Conservation (phyloP, 30 jellyfish, hydroid and myxozoan species). For the Phacellophora camtschatica region DNA sequence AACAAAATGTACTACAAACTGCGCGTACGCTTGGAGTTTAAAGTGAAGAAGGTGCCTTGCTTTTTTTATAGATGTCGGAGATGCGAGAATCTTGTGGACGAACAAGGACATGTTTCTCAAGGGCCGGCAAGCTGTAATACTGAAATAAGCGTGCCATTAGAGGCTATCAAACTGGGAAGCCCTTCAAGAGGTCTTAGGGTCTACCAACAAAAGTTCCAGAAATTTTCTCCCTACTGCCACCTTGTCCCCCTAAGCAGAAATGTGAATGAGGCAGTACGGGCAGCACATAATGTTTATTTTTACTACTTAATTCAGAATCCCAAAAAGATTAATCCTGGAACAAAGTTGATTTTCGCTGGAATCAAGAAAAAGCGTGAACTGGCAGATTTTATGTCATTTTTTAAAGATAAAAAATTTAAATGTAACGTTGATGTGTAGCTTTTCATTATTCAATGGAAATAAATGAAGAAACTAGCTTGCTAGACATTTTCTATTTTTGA, state of each 20-base stretch:
- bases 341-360: slow-evolving; percentile 31
- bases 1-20: slow-evolving; percentile 48
- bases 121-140: slow-evolving; percentile 48
- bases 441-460: too few species aligned
- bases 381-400: slow-evolving; percentile 11
- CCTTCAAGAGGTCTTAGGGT: not conserved
- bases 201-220: not conserved
- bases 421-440: not conserved
- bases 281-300: not conserved
- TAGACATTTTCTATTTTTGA: too few species aligned
- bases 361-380: slow-evolving; percentile 40
- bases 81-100: slow-evolving; percentile 55
- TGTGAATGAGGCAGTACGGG: not conserved
- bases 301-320: slow-evolving; percentile 23
- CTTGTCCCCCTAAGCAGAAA: too few species aligned
- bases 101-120: slow-evolving; percentile 26
- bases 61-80: slow-evolving; percentile 28
- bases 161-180: not conserved
- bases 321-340: slow-evolving; percentile 22
- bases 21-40: slow-evolving; percentile 53
- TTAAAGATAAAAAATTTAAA: not conserved
- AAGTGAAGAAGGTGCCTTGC: slow-evolving; percentile 40
- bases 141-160: not conserved
- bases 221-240: not conserved
- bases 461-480: too few species aligned